Base-by-base conservation (phyloP, 2,888 invertebrate genomes). In the Neoascia interrupta region DNA sequence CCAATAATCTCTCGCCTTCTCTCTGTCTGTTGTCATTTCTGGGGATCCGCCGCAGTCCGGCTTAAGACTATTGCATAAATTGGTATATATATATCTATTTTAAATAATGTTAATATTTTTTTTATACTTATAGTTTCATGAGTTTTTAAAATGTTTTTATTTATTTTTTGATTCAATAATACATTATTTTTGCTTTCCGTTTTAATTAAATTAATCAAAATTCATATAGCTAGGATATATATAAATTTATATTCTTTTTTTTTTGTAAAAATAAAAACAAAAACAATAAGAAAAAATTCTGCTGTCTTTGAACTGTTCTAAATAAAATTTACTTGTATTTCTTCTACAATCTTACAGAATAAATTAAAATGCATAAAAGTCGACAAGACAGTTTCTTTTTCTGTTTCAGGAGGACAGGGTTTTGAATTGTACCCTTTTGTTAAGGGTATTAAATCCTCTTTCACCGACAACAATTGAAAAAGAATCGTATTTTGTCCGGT, bases 41-140 rank as follows among this genome's bases (percentile, higher is more conserved):
- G 60, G 53, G 21, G 36, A 47, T 53, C 34, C 64, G 53, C 43
- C 51, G 36, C 53, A 16, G 28, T 36, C 63, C 60, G 37, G 5
- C 70, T 70, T 76, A 76, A 23, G 6, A 41, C 60, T 76, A 76
- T 41, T 56, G 76, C 70, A 61, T 58, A 60, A 70, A 76, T 76
- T 76, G 70, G 58, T 76, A 70, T 76, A 76, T 70, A 70, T 76
- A 76, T 70, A 76, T 76, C 58, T 70, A 70, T 70, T 39, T 70
- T 60, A 60, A 69, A 68, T 68, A 69, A 53, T 69, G 49, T 69
- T 63, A 41, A 56, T 72, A 51, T 43, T 70, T n/a, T 70, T 19
- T 61, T 19, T 53, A 49, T 68, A 31, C 54, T 18, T 39, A 39
- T 68, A 58, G 61, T 64, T 64, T 58, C 23, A 36, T 41, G 51